These are phyloP conservation scores for Yponomeuta malinellus DNA, from an alignment of 2,888 invertebrate genomes.

Conservation along the genomic window DNA sequence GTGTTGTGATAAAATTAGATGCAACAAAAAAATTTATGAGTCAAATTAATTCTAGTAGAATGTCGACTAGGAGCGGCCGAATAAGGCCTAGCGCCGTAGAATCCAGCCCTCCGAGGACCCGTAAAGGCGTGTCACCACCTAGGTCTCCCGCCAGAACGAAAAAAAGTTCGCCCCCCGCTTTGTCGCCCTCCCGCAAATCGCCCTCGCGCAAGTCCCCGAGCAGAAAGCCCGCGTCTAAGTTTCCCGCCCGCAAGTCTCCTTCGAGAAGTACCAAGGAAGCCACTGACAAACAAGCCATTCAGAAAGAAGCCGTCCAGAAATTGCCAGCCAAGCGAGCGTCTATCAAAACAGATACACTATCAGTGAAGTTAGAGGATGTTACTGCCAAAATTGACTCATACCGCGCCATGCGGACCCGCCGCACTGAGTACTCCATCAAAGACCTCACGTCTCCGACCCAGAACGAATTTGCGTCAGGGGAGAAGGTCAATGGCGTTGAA, in stretches of 20 bases:
- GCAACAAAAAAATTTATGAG: slow-evolving; percentile 27
- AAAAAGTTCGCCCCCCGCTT: slow-evolving; percentile 54
- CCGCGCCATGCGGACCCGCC: slow-evolving; percentile 47
- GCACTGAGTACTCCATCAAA: slow-evolving; percentile 52
- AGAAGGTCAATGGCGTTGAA: slow-evolving; percentile 48
- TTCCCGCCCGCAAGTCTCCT: slow-evolving; percentile 62
- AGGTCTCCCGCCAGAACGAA: slow-evolving; percentile 64
- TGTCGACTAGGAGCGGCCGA: slow-evolving; percentile 66
- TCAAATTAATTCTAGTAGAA: slow-evolving; percentile 33
- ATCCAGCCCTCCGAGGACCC: slow-evolving; percentile 51
- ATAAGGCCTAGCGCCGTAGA: slow-evolving; percentile 47
- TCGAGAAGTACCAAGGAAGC: slow-evolving; percentile 48
- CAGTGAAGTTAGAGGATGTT: slow-evolving; percentile 41
- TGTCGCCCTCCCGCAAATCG: slow-evolving; percentile 62
- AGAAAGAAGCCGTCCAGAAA: slow-evolving; percentile 32
- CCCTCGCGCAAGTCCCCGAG: slow-evolving; percentile 70
- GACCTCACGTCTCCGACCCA: slow-evolving; percentile 39
- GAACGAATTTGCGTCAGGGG: slow-evolving; percentile 33
- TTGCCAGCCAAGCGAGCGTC: slow-evolving; percentile 53
- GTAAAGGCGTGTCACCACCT: slow-evolving; percentile 57
- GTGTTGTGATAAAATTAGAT: slow-evolving; percentile 50
- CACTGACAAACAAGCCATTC: slow-evolving; percentile 27
- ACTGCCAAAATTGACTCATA: slow-evolving; percentile 37
- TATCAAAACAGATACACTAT: slow-evolving; percentile 36
- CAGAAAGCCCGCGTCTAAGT: slow-evolving; percentile 53